Evolutionary conservation across 2,113 vertebrate species (phyloP).

Genomic region (Onychorhynchus coronatus): DNA sequence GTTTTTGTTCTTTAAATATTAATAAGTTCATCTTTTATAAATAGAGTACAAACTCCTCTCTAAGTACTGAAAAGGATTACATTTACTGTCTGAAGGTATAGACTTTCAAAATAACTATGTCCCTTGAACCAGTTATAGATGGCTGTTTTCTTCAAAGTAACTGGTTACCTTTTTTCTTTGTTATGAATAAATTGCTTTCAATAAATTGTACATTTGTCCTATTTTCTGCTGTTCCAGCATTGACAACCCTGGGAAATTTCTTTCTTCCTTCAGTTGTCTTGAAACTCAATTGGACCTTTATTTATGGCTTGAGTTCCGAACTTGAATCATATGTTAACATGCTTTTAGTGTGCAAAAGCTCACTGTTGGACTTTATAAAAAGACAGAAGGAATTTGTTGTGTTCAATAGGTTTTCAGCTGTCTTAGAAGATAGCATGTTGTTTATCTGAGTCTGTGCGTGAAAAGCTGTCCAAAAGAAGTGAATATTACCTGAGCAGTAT

Average conservation of each 20-base stretch:
- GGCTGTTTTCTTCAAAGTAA: not conserved
- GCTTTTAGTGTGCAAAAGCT: not conserved
- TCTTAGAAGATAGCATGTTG: not conserved
- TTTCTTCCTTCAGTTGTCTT: not conserved
- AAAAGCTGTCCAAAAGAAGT: not conserved
- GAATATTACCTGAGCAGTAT: not conserved
- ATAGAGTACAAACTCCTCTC: not conserved
- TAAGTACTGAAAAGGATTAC: not conserved
- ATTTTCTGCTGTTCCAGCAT: not conserved
- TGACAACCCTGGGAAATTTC: not conserved
- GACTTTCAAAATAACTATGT: not conserved
- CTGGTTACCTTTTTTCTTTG: not conserved
- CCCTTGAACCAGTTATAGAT: not conserved
- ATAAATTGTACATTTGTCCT: not conserved
- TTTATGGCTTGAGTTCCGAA: constrained; percentile 1
- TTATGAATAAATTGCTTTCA: not conserved
- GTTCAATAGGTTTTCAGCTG: not conserved
- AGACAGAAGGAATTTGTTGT: not conserved
- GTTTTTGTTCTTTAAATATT: constrained; percentile 26
- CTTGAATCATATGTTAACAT: not conserved
- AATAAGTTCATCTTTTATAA: not conserved
- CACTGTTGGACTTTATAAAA: not conserved
- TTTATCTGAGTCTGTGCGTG: constrained; percentile 27
- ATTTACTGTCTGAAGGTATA: not conserved
- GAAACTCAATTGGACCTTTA: not conserved